Evolutionary conservation across 2,888 invertebrate genomes (phyloP), one percentile per base, ranked within the genome.

Genomic region (Nomada fabriciana): DNA sequence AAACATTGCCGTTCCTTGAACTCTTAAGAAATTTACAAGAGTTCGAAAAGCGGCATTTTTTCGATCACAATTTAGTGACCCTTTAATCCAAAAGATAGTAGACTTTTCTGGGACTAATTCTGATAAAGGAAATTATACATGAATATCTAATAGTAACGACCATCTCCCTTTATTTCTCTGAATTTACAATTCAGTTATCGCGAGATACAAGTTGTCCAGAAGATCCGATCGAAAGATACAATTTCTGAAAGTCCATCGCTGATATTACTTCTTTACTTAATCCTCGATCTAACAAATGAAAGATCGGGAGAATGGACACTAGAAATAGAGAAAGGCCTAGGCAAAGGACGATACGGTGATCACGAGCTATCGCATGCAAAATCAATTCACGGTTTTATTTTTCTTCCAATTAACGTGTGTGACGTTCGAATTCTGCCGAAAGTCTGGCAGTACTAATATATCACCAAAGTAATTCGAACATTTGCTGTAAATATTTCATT

Each of bases 401-500:
- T 11, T 43, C 61, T n/a, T 13, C 60, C 52, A 29, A 57, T 59
- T 59, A 42, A 52, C 50, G 11, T 23, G 47, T 25, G 42, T 18
- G 25, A 59, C 15, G 23, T 59, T 59, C n/a, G 29, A 61, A 42
- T 25, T 47, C 36, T 70, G 47, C 36, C 47, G 80, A 80, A 65
- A 72, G 61, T 57, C 82, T 88, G 87, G 88, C 88, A 87, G 88
- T 87, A 87, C 53, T 29, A 55, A n/a, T 55, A 13, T 15, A 36
- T 77, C 55, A 10, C 13, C 36, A 47, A 68, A 78, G 47, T 36
- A 67, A 36, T 77, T 61, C 61, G 42, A 61, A 61, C 42, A 42
- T 23, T 47, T 25, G 10, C 59, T 7, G 10, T n/a, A 15, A 23
- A 47, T 2, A 1, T 47, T 57, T 42, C 20, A 23, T n/a, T 23